Evolutionary conservation across 2,797 vertebrate species (phyloP).

Genomic region (Luscinia luscinia): DNA sequence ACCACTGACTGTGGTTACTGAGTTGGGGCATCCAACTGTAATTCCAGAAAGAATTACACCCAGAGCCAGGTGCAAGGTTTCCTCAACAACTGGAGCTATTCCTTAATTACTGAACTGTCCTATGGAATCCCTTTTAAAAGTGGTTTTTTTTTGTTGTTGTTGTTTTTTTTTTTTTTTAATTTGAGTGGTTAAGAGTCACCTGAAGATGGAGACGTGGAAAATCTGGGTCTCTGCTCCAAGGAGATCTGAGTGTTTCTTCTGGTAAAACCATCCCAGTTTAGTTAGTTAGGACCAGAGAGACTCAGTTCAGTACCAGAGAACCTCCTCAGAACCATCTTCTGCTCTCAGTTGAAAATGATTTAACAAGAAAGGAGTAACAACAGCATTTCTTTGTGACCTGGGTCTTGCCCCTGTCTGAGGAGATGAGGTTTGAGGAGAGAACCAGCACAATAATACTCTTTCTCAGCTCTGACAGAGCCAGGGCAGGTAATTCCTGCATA

Average conservation of each 20-base stretch:
- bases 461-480: not conserved
- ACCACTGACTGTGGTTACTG: not conserved
- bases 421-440: not conserved
- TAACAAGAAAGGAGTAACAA: not conserved
- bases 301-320: not conserved
- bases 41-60: not conserved
- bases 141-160: too few relatives aligned
- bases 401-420: not conserved
- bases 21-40: not conserved
- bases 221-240: not conserved
- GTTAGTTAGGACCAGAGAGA: not conserved
- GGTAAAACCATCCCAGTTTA: not conserved
- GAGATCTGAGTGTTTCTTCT: not conserved
- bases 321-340: not conserved
- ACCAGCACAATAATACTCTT: accelerated
- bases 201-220: not conserved
- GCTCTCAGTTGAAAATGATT: not conserved
- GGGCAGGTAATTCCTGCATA: not conserved
- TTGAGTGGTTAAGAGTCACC: not conserved
- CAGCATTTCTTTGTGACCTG: not conserved
- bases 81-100: not conserved
- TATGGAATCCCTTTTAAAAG: not conserved
- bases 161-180: not conserved
- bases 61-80: not conserved
- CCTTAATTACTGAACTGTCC: not conserved